Base-by-base conservation (phyloP, 2,113 vertebrate genomes). In the Sapajus apella region DNA sequence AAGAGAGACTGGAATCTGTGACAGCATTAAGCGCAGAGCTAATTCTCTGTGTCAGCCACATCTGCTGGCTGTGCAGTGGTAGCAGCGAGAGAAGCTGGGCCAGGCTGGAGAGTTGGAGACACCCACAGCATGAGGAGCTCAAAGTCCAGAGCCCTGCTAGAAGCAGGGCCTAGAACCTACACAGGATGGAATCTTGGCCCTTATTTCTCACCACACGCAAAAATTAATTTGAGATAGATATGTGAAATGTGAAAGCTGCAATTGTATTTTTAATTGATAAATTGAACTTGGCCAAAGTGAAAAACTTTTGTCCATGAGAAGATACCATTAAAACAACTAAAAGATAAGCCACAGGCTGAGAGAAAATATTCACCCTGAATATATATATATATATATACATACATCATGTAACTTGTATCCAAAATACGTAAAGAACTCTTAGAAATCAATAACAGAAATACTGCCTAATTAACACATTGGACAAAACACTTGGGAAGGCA, bases 391-490 rank as follows among this genome's bases (percentile, higher is more conserved):
- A 8, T 35, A 20, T 14, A 47, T 13, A 40, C n/a, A 73, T 73
- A 37, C 10, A 40, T 81, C 35, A 64, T 32, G 73, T 37, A 91
- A 84, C 9, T 85, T 91, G 5, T 37, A 64, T 64, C 17, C 3
- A 50, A 23, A 95, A 86, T 85, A 96, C 81, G 40, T 77, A 77
- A 95, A 95, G 56, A 86, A 72, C 7, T 30, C 47, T 40, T 66
- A 45, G 25, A 96, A 95, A 97, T 77, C 40, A 95, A 12, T 40
- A 81, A 56, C 40, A 85, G 79, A 97, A 94, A 32, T 90, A 90
- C 32, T 68, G 37, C 72, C 25, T n/a, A 90, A 73, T 76, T 82
- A 68, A 82, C 90, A 68, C 23, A 86, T 77, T 35, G 32, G 25
- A 30, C 23, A 82, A 90, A 93, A 73, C 12, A 58, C 37, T 79